phyloP scores from a whole-genome alignment of 2,888 invertebrate species.

The Drosophila multiciliata region DNA sequence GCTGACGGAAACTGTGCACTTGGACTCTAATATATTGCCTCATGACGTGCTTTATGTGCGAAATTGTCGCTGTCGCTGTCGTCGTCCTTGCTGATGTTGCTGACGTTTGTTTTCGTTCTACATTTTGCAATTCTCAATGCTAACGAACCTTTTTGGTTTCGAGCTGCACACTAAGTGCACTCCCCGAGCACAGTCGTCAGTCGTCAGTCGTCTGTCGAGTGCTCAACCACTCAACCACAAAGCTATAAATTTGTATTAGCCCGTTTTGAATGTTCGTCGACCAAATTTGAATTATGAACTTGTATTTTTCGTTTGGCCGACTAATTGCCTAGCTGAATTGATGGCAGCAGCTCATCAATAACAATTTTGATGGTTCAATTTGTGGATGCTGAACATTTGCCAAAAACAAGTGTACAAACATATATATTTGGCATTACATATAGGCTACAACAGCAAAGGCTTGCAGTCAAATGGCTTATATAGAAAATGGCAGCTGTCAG shows the following conservation, averaged over 20 bases:
- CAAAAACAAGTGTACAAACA: neutral
- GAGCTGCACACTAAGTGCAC: slow-evolving; percentile 5
- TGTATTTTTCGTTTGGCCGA: slow-evolving; percentile 20
- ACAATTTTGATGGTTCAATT: slow-evolving; percentile 40
- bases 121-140: slow-evolving; percentile 56
- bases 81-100: slow-evolving; percentile 2
- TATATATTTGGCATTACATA: neutral
- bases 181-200: slow-evolving; percentile 13
- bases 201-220: slow-evolving; percentile 5
- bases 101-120: slow-evolving; percentile 37
- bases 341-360: slow-evolving; percentile 46
- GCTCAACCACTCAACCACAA: slow-evolving; percentile 43
- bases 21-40: slow-evolving; percentile 69
- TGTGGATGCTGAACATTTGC: neutral
- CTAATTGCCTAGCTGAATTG: slow-evolving; percentile 47
- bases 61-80: slow-evolving; percentile 34
- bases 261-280: slow-evolving; percentile 46
- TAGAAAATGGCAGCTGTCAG: slow-evolving; percentile 37
- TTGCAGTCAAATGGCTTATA: slow-evolving; percentile 5
- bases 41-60: slow-evolving; percentile 64
- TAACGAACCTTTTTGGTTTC: slow-evolving; percentile 39
- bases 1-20: slow-evolving; percentile 61
- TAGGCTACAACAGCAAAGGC: neutral
- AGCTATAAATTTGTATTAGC: slow-evolving; percentile 58
- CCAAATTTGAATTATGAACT: slow-evolving; percentile 70